Evolutionary conservation across 1,140 invertebrate genomes (phyloP).

Genomic region (Holcopasites calliopsidis): DNA sequence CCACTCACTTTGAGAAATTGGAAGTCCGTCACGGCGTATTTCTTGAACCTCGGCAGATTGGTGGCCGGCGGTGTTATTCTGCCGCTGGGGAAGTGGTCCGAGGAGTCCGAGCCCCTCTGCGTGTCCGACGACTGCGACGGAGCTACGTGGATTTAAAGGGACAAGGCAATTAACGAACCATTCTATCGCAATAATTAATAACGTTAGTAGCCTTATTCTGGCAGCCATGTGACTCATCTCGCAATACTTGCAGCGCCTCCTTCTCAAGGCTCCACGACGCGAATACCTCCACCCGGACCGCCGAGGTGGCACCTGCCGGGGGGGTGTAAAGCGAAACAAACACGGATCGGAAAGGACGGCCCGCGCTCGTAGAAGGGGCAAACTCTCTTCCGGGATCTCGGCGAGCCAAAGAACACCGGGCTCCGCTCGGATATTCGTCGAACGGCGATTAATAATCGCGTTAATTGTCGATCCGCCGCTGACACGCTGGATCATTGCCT

Average conservation of each 20-base stretch:
- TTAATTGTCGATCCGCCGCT: conserved; percentile 52
- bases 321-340: too few species aligned
- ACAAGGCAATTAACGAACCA: background rate
- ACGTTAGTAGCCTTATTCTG: background rate
- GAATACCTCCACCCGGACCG: background rate
- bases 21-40: conserved; percentile 94
- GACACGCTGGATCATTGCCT: conserved; percentile 66
- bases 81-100: conserved; percentile 85
- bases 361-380: background rate
- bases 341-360: background rate
- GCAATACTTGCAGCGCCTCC: background rate
- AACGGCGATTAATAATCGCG: conserved; percentile 25
- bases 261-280: too few species aligned
- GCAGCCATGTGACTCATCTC: background rate
- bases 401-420: background rate
- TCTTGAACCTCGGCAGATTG: conserved; percentile 91
- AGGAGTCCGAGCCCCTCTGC: conserved; percentile 72
- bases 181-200: background rate
- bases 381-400: background rate
- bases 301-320: too few species aligned
- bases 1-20: conserved; percentile 91
- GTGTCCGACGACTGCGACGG: conserved; percentile 76
- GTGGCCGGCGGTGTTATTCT: conserved; percentile 90
- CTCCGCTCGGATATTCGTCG: background rate
- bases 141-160: conserved; percentile 52